Evolutionary conservation across 2,888 invertebrate genomes (phyloP), one percentile per base, ranked within the genome.

Genomic region (Harpagoxenus sublaevis): DNA sequence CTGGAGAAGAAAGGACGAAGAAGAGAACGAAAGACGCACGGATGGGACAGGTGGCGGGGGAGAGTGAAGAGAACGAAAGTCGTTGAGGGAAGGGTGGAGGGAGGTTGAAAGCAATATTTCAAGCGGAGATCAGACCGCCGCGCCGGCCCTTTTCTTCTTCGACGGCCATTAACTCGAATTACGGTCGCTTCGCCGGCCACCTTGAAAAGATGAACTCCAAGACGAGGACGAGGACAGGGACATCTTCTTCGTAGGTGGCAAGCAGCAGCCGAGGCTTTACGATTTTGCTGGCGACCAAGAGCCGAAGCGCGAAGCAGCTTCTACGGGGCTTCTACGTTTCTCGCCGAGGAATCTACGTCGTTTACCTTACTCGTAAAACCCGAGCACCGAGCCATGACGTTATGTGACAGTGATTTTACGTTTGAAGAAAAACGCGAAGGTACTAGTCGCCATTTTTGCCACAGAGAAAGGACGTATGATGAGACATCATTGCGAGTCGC

Each of bases 141-240:
- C n/a, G n/a, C n/a, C 71, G 82, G 82, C 57, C 85, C 83, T 90
- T 81, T 90, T 90, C 89, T 89, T 89, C 86, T 84, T 86, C 83
- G 89, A 77, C 85, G 89, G 86, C 90, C 87, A 90, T 90, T 90
- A 90, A 90, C 90, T 89, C 90, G 87, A 89, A 90, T 90, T 90
- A 89, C 90, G 87, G 89, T 86, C 87, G 89, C 83, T 89, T 89
- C 89, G 86, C 71, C 87, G 75, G 81, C 82, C 78, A 82, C 70
- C 83, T 85, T 88, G 89, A 87, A 89, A 87, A 89, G 87, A 87
- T 87, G n/a, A 89, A 89, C 88, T 89, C 84, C 84, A 55, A 48
- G 79, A 83, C 84, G 65, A 62, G 68, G 84, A 70, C 77, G 84
- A 68, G 42, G 70, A 74, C 74, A 74, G 45, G 65, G 55, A 65